Percentiles rank a stretch among this genome's conserved stretches.
phyloP scores from a whole-genome alignment of 2,888 invertebrate genomes.

The Drosophila rellima region DNA sequence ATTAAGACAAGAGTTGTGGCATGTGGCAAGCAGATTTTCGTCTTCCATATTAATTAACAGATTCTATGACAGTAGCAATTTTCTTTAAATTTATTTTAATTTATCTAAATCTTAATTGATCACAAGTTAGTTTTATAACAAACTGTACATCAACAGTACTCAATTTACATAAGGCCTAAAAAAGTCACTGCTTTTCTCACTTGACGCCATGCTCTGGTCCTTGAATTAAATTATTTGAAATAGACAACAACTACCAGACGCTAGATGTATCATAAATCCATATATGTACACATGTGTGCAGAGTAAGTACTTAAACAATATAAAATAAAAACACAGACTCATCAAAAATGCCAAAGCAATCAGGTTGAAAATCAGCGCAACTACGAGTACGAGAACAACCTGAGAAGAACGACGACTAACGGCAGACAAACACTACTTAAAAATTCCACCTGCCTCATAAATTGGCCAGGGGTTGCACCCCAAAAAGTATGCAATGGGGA shows the following conservation, averaged over 20 bases:
- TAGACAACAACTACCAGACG: background rate
- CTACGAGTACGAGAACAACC: conserved; percentile 41
- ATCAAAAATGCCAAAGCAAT: conserved; percentile 77
- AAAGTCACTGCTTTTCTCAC: background rate
- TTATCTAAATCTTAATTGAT: no score
- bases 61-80: background rate
- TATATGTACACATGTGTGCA: background rate
- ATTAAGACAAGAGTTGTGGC: conserved; percentile 48
- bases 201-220: no score
- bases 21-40: conserved; percentile 13
- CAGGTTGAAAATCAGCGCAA: conserved; percentile 75
- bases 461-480: conserved; percentile 54
- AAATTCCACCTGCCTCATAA: conserved; percentile 80
- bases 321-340: conserved; percentile 51
- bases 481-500: conserved; percentile 67
- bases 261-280: background rate
- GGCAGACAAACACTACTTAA: conserved; percentile 65
- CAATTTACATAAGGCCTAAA: background rate
- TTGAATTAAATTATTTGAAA: background rate
- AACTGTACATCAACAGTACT: background rate
- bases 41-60: conserved; percentile 8
- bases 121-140: no score
- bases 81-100: no score
- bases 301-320: conserved; percentile 7
- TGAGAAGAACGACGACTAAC: conserved; percentile 8